Evolutionary conservation across 2,888 invertebrate genomes (phyloP).

Genomic region (Pharmacophagus antenor): DNA sequence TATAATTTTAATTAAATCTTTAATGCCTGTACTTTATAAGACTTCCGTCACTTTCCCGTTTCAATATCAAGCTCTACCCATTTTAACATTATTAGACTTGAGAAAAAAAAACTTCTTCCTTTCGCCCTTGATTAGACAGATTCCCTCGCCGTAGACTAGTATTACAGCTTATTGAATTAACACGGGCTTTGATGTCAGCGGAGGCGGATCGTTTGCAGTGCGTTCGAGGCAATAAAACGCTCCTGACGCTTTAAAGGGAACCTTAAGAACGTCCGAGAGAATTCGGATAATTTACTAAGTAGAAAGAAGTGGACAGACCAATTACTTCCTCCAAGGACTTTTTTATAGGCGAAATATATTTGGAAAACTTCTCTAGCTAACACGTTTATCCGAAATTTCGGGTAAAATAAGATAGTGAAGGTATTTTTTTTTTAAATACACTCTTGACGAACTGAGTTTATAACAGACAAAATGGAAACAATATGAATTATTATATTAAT

Average conservation of each 20-base stretch:
- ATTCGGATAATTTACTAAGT: conserved; percentile 63
- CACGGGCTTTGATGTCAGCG: conserved; percentile 24
- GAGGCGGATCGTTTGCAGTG: conserved; percentile 21
- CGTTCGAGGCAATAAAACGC: conserved; percentile 23
- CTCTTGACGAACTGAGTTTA: no score
- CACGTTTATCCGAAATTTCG: background rate
- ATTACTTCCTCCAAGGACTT: conserved; percentile 32
- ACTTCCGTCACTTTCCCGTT: conserved; percentile 12
- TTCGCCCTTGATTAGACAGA: conserved; percentile 28
- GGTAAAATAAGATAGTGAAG: no score
- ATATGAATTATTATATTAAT: no score
- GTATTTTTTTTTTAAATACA: no score
- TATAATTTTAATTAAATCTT: background rate
- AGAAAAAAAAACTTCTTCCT: conserved; percentile 18
- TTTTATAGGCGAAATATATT: background rate
- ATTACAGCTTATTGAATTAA: conserved; percentile 27
- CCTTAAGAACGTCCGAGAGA: conserved; percentile 52
- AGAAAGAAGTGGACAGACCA: conserved; percentile 41
- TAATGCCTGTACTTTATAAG: background rate
- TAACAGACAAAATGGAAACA: no score
- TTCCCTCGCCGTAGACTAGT: conserved; percentile 20
- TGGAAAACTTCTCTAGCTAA: background rate
- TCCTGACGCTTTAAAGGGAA: conserved; percentile 61
- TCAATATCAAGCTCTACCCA: conserved; percentile 22
- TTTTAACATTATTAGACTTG: conserved; percentile 23